Evolutionary conservation across 2,797 vertebrate genomes (phyloP).

Genomic region (Oryzias dopingdopingensis): DNA sequence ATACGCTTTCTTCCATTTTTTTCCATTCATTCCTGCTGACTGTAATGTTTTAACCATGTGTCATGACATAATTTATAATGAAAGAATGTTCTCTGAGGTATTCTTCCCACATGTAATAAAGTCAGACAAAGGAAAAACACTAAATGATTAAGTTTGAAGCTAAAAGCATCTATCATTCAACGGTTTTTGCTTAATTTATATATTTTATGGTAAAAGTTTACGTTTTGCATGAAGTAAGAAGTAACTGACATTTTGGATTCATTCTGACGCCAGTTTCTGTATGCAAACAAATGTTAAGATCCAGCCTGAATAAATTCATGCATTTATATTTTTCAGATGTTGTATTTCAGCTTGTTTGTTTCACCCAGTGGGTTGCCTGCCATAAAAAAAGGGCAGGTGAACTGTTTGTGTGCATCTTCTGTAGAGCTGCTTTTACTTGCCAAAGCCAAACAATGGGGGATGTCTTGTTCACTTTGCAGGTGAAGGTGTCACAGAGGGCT

Average conservation of each 20-base stretch:
- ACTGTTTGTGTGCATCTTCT: slow-evolving; percentile 16
- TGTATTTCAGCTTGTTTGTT: slow-evolving; percentile 31
- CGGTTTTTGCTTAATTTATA: neutral
- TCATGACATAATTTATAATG: neutral
- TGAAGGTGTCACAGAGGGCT: slow-evolving; percentile 9
- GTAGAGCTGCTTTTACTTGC: slow-evolving; percentile 14
- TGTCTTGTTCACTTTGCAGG: slow-evolving; percentile 18
- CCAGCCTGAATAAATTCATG: slow-evolving; percentile 42
- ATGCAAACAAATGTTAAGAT: slow-evolving; percentile 46
- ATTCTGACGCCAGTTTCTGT: slow-evolving; percentile 20
- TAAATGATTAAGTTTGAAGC: neutral
- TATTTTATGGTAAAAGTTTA: too few relatives aligned
- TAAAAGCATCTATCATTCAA: neutral
- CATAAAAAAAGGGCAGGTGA: slow-evolving; percentile 34
- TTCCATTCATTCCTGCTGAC: neutral
- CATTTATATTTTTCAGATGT: slow-evolving; percentile 27
- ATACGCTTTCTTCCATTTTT: neutral
- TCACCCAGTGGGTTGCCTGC: slow-evolving; percentile 21
- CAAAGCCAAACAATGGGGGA: slow-evolving; percentile 12
- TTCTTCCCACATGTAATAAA: neutral
- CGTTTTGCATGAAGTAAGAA: neutral
- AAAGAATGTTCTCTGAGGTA: neutral
- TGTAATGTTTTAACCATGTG: neutral
- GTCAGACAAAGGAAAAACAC: neutral
- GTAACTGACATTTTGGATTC: slow-evolving; percentile 15